These are phyloP conservation scores for Natator depressus DNA, from an alignment of 2,113 vertebrate species.

Conservation along the genomic window DNA sequence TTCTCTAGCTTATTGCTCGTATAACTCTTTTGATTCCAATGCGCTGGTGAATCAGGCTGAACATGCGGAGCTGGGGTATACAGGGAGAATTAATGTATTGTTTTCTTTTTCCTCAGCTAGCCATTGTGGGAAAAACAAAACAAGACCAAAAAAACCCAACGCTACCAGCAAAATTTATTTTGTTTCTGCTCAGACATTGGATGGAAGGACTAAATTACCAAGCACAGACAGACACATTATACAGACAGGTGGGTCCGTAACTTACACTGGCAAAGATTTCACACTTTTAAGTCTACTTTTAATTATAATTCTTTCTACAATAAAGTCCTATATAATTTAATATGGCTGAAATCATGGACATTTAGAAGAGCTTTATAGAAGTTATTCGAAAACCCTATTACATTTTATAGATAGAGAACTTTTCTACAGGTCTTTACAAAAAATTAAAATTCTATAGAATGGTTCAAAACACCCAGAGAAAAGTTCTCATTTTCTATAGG, in stretches of 20 bases:
- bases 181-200: background rate
- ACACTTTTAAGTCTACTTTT: background rate
- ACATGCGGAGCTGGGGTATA: background rate
- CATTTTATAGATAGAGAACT: background rate
- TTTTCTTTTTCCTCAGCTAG: background rate
- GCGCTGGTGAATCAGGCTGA: background rate
- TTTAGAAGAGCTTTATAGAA: background rate
- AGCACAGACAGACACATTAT: background rate
- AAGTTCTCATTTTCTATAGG: background rate
- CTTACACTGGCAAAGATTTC: background rate
- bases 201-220: background rate
- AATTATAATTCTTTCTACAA: background rate
- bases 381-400: background rate
- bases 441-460: background rate
- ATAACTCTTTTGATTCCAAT: background rate
- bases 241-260: background rate
- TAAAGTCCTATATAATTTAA: background rate
- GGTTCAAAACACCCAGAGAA: background rate
- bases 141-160: background rate
- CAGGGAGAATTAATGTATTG: background rate
- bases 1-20: background rate
- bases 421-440: background rate
- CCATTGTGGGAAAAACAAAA: background rate
- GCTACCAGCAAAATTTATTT: background rate
- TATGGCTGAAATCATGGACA: background rate